Evolutionary conservation across 1,140 invertebrate genomes (phyloP).

Genomic region (Pomacea maculata): DNA sequence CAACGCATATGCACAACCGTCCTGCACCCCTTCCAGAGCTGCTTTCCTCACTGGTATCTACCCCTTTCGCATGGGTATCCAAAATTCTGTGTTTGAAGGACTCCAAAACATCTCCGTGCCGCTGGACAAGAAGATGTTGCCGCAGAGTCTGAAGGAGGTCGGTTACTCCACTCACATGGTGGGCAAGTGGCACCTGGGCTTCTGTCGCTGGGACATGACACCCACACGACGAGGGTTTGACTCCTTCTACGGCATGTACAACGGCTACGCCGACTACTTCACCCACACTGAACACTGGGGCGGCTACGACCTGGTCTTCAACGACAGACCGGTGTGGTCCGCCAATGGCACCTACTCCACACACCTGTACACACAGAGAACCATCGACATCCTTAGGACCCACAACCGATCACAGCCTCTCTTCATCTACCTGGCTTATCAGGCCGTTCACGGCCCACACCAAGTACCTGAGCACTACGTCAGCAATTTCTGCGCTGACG

Average conservation of each 20-base stretch:
- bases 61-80: slow-evolving; percentile 4
- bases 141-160: slow-evolving; percentile 15
- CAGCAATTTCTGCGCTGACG: too few species aligned
- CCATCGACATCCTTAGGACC: not conserved
- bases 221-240: too few species aligned
- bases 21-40: too few species aligned
- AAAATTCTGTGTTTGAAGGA: not conserved
- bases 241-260: too few species aligned
- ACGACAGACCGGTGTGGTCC: slow-evolving; percentile 7
- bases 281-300: slow-evolving; percentile 30
- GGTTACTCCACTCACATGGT: too few species aligned
- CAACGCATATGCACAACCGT: too few species aligned
- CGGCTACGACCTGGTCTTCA: slow-evolving; percentile 42
- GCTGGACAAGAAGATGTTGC: slow-evolving; percentile 42
- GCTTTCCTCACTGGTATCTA: not conserved
- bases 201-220: slow-evolving; percentile 15
- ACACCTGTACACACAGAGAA: slow-evolving; percentile 36
- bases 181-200: too few species aligned
- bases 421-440: slow-evolving; percentile 46
- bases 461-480: slow-evolving; percentile 50
- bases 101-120: slow-evolving; percentile 23
- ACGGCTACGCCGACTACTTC: too few species aligned
- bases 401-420: slow-evolving; percentile 13
- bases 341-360: too few species aligned
- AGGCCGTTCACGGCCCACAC: slow-evolving; percentile 52